Evolutionary conservation across 92 coral and sea anemone species (phyloP), one percentile per base, ranked within the genome.

Genomic region (Zoanthus sociatus): DNA sequence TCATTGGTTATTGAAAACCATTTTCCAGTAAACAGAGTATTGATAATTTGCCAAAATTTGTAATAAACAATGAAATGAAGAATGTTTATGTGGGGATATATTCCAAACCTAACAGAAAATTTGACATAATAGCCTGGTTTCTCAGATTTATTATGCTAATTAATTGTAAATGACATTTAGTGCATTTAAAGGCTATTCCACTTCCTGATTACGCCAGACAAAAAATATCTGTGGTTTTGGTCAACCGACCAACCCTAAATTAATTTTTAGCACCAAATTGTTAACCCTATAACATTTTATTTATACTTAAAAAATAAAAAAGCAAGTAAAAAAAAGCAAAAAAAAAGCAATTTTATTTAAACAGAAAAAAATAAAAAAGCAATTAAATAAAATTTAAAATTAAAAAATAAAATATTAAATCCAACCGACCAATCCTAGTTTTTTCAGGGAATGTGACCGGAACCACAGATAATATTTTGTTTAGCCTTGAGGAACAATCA

Each of bases 21-120:
- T 67, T 67, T 67, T 67, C 42, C 72, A 67, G 72, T 67, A 67
- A 31, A 67, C 72, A 67, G 72, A 67, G 72, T 67, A 67, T 67
- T 67, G 72, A 67, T 18, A n/a, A 67, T 67, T 67, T 67, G 20
- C 37, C 12, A 30, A 67, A 66, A 17, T 26, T 18, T 66, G 33
- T 66, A 66, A 18, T 66, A 66, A 18, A 66, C 71, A 66, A 66
- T 66, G 71, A 66, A 66, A 66, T 66, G 71, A 66, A 67, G 31
- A 67, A 58, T 58, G 6, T 58, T 58, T 58, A 58, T 58, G 42
- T 33, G 42, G 42, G 42, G 42, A 33, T 33, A 33, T 33, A 33
- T 33, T 33, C 42, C 42, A 33, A 33, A 33, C 42, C 42, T 33
- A 33, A 33, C 42, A 33, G 42, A 33, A 33, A 33, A 33, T 33